Conservation (phyloP, 2,888 invertebrate genomes). For the Aphrophora alni region DNA sequence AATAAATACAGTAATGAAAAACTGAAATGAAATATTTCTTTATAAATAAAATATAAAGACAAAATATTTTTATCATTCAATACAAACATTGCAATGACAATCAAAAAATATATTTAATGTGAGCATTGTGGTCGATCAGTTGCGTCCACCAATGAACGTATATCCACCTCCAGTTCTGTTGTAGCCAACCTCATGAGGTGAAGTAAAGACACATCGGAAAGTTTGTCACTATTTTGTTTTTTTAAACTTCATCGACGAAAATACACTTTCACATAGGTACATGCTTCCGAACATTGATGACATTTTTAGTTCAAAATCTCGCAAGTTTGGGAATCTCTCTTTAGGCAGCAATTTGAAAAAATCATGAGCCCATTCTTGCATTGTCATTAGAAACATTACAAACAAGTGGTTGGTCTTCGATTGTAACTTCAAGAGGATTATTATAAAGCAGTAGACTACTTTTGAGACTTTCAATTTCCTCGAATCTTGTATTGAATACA, state of each 20-base stretch:
- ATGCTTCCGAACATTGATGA: conserved; percentile 2
- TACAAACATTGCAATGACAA: not conserved
- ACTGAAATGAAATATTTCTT: too few species aligned
- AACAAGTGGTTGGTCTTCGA: not conserved
- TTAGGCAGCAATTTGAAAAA: not conserved
- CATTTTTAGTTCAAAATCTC: conserved; percentile 2
- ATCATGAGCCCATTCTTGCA: not conserved
- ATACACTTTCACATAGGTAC: not conserved
- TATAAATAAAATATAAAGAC: too few species aligned
- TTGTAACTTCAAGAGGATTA: not conserved
- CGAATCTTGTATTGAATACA: too few species aligned
- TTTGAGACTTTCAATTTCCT: too few species aligned
- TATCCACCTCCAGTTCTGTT: conserved; percentile 3
- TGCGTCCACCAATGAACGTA: conserved; percentile 7
- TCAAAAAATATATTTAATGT: not conserved
- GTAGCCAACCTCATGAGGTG: conserved; percentile 2
- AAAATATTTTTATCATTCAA: not conserved
- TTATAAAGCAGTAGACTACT: not conserved
- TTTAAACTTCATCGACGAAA: not conserved
- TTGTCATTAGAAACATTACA: not conserved
- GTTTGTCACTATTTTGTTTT: not conserved
- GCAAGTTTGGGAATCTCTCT: conserved; percentile 9
- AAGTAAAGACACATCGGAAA: not conserved
- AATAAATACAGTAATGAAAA: too few species aligned
- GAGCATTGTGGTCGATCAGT: not conserved